Base-by-base conservation (phyloP, 2,113 vertebrate species). In the Nannobrachium achirus region DNA sequence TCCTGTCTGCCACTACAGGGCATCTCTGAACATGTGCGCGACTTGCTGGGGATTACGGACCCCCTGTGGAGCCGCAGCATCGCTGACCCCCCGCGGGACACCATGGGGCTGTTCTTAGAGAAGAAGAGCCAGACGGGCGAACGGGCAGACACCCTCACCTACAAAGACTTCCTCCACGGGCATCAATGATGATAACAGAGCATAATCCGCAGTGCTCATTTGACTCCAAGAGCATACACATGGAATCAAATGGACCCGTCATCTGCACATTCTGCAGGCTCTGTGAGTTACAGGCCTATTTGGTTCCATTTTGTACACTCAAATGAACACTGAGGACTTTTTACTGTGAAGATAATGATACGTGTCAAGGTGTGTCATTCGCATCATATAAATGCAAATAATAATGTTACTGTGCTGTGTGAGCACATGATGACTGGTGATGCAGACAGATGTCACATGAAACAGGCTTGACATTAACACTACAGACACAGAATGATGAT, bases 61-160 rank as follows among this genome's bases (percentile, higher is more conserved):
- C 91, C 94, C 19, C 75, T 42, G 60, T 96, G 94, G 91, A 91
- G 25, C 33, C 91, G 89, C 67, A 94, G 91, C 87, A 89, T 96
- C 63, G 71, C 91, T 2, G 92, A 96, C 63, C 93, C 93, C 0
- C 92, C 69, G 25, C 88, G 91, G 73, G 96, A 96, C 80, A 81
- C 69, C 25, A 19, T 81, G 69, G 92, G 91, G 49, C 87, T 96
- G 76, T 98, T 95, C 85, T 76, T 98, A 69, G 94, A 97, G 83
- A 75, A 2, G 38, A 99, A 96, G 89, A 91, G 94, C 61, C 84
- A 20, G 7, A 91, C 85, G 0, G 95, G 96, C 44, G 52, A 73
- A 59, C 77, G 18, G 44, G 90, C 92, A n/a, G 92, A 97, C 73
- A 57, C 69, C 45, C 89, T 98, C 67, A 94, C 93, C 16, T 92